Base-by-base conservation (phyloP, 2,888 invertebrate genomes). In the Acanthacorydalis orientalis region DNA sequence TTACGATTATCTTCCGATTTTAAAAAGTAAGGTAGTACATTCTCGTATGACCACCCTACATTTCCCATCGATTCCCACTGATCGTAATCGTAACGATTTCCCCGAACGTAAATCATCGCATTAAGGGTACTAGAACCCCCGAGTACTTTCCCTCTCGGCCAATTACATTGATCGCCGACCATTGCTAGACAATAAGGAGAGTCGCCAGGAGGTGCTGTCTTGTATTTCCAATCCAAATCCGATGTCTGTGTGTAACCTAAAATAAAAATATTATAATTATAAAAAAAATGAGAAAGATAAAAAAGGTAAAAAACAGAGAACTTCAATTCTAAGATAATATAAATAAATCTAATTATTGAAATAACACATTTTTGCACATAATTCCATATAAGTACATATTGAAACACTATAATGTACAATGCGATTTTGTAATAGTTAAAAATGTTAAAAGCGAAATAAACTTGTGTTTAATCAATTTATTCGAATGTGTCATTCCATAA, bases 191-290 rank as follows among this genome's bases (percentile, higher is more conserved):
- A 90, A 64, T 87, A 88, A n/a, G 80, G 77, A 43, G 82, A 78
- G 53, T 80, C 78, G 34, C 74, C 69, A 1, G 82, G 80, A 0
- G 87, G 84, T 4, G 85, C 80, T 2, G 90, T 91, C 65, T 88
- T 84, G 65, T 83, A 92, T 68, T 90, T 83, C 92, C 92, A 92
- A 67, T 92, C 91, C 63, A 90, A 74, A 33, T 88, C 83, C 16
- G 87, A 82, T 50, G 88, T 74, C 61, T 91, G 90, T 23, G 81
- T 75, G 63, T 88, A 91, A 11, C 83, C 86, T 47, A 31, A 42
- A 47, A 47, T 35, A 31, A 31, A 37, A 11, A 31, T 37, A 11
- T 2, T 35, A 11, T 35, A 3, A 35, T 10, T n/a, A 35, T 35
- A 35, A 2, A 3, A n/a, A n/a, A n/a, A n/a, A n/a, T n/a, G n/a